Base-by-base conservation (phyloP, 1,140 invertebrate species). In the Drosophila melanogaster region DNA sequence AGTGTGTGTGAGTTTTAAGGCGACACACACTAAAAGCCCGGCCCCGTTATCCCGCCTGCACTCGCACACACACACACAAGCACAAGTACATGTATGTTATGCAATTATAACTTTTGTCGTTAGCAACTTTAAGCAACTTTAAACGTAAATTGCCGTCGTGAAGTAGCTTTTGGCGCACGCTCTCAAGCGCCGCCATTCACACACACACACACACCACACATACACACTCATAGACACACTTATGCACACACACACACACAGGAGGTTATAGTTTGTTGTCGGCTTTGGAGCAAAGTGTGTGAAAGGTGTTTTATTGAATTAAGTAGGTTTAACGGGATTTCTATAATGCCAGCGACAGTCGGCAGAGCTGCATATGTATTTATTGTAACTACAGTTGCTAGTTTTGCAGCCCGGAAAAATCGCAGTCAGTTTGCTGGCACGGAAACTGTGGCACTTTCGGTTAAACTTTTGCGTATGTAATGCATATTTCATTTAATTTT, bases 101-200 rank as follows among this genome's bases (percentile, higher is more conserved):
- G 89, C 89, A 91, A 91, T 91, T 91, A 91, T 91, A 91, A 91
- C 89, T 91, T 91, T 91, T 91, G 89, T 91, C 89, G 89, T 91
- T 91, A 91, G 90, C 64, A 91, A 85, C 90, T 91, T 91, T 91
- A 85, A 89, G 83, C 79, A 91, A 91, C 89, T 91, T 91, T 90
- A 90, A 90, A 90, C 87, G 87, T 90, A 90, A 90, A 90, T 90
- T 90, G 83, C 87, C 66, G 87, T 77, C 74, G 81, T 90, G 83
- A 90, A 90, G 84, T 89, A 89, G 85, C 84, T 89, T 90, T 90
- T 83, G 71, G 79, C 72, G 77, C 84, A 87, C 77, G 66, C 84
- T 80, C 84, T 79, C 74, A 59, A 77, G 79, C 72, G 57, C 76
- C 38, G 57, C 46, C 56, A 65, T 69, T 69, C 41, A 43, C 41